These are phyloP conservation scores for Pantherophis vulpinus DNA, from an alignment of 2,797 vertebrate species.

Conservation along the genomic window DNA sequence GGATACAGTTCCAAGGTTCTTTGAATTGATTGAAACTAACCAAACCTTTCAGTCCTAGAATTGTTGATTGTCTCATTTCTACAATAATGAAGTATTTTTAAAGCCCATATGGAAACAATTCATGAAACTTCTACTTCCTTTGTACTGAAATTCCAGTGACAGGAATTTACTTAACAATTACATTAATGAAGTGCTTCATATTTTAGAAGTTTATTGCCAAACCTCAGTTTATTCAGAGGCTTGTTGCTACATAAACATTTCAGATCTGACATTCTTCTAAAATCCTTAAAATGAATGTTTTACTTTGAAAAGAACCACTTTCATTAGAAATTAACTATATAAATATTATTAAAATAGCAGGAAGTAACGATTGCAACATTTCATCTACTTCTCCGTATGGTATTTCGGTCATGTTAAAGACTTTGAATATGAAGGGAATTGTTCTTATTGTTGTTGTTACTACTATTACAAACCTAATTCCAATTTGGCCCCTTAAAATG, in stretches of 20 bases:
- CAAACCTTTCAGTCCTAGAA: constrained; percentile 52
- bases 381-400: constrained; percentile 3
- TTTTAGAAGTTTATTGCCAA: constrained; percentile 52
- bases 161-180: constrained; percentile 44
- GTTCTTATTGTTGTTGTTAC: not conserved
- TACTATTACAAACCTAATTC: not conserved
- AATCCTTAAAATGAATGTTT: constrained; percentile 1
- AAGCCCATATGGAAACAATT: constrained; percentile 57
- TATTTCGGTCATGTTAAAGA: not conserved
- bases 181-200: constrained; percentile 32
- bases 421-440: not conserved
- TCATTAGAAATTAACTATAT: constrained; percentile 28
- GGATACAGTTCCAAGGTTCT: constrained; percentile 38
- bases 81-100: constrained; percentile 47
- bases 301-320: not conserved
- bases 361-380: not conserved
- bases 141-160: constrained; percentile 46
- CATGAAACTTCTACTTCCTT: constrained; percentile 25
- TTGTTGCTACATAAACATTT: constrained; percentile 58
- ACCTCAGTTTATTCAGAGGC: constrained; percentile 36
- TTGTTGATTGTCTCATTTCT: constrained; percentile 46
- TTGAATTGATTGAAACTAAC: constrained; percentile 27
- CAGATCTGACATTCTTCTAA: constrained; percentile 27
- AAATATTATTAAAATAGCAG: not conserved
- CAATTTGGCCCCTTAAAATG: not conserved